phyloP scores from a whole-genome alignment of 2,888 invertebrate genomes.

The Hirtodrosophila trivittata region DNA sequence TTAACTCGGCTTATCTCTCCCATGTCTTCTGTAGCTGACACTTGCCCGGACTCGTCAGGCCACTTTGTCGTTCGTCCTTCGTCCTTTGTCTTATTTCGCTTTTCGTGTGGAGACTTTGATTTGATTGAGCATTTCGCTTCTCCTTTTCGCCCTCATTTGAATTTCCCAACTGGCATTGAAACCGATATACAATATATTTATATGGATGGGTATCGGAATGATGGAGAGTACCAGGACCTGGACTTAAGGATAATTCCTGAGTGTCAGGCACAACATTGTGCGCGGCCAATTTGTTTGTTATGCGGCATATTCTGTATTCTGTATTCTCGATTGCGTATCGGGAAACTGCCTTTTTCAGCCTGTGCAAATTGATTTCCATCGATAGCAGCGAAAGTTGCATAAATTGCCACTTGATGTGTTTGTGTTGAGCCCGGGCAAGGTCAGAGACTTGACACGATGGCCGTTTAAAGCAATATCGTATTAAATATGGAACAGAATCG shows the following conservation, averaged over 20 bases:
- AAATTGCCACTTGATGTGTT: constrained; percentile 57
- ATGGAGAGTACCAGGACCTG: constrained; percentile 18
- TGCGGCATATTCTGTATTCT: background rate
- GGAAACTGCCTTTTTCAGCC: constrained; percentile 24
- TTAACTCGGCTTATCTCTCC: constrained; percentile 42
- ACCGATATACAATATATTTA: constrained; percentile 39
- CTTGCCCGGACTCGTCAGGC: constrained; percentile 33
- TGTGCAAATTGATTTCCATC: constrained; percentile 67
- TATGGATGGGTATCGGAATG: constrained; percentile 20
- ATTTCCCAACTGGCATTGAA: constrained; percentile 47
- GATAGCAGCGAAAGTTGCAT: constrained; percentile 59
- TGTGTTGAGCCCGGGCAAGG: constrained; percentile 43
- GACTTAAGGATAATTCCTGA: constrained; percentile 56
- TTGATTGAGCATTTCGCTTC: constrained; percentile 69
- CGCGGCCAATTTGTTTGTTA: constrained; percentile 53
- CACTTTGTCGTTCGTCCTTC: constrained; percentile 24
- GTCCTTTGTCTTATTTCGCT: constrained; percentile 66
- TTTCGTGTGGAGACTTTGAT: constrained; percentile 57
- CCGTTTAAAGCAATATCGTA: constrained; percentile 53
- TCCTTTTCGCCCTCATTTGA: constrained; percentile 60
- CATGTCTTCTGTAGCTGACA: constrained; percentile 46
- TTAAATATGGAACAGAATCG: constrained; percentile 13
- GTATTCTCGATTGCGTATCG: background rate
- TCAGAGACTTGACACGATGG: constrained; percentile 46
- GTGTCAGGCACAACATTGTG: constrained; percentile 41